A percentile compares a stretch with the other conserved stretches of the same genome.
These are phyloP conservation scores for Gymnoscopelus microlampas DNA, from an alignment of 2,797 vertebrate species.

Conservation along the genomic window DNA sequence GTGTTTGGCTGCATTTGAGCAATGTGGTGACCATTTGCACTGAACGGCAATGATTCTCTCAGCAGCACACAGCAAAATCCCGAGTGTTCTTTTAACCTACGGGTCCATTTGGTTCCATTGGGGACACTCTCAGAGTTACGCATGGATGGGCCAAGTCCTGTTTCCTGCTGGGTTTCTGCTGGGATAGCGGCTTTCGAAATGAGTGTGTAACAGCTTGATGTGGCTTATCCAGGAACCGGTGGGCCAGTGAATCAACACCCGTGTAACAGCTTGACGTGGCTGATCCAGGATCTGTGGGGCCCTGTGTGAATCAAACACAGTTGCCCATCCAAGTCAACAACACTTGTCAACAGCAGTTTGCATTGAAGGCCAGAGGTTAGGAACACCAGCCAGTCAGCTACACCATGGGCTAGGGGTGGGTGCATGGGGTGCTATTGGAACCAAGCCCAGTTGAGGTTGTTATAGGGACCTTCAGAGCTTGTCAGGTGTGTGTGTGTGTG, in stretches of 20 bases:
- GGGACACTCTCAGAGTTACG: too few species aligned
- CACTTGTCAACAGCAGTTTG: not conserved
- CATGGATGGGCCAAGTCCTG: not conserved
- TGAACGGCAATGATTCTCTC: slow-evolving; percentile 6
- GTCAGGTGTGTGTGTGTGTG: too few species aligned
- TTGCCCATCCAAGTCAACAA: not conserved
- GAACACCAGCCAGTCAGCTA: too few species aligned
- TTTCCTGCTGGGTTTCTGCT: not conserved
- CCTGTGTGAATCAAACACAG: slow-evolving; percentile 3
- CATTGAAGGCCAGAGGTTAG: too few species aligned
- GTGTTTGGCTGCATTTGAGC: not conserved
- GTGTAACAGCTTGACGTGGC: slow-evolving; percentile 27
- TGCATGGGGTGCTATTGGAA: too few species aligned
- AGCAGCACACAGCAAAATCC: not conserved
- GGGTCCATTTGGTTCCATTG: too few species aligned
- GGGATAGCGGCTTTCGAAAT: not conserved
- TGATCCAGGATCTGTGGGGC: slow-evolving; percentile 5
- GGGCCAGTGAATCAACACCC: not conserved
- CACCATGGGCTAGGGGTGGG: too few species aligned
- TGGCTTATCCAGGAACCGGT: slow-evolving; percentile 11
- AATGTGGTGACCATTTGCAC: not conserved
- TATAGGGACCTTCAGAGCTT: too few species aligned
- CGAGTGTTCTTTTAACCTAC: not conserved
- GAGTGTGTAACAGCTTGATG: slow-evolving; percentile 30
- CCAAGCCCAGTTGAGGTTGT: too few species aligned